These are phyloP conservation scores for Macaria liturata DNA, from an alignment of 2,888 invertebrate genomes.

Conservation along the genomic window DNA sequence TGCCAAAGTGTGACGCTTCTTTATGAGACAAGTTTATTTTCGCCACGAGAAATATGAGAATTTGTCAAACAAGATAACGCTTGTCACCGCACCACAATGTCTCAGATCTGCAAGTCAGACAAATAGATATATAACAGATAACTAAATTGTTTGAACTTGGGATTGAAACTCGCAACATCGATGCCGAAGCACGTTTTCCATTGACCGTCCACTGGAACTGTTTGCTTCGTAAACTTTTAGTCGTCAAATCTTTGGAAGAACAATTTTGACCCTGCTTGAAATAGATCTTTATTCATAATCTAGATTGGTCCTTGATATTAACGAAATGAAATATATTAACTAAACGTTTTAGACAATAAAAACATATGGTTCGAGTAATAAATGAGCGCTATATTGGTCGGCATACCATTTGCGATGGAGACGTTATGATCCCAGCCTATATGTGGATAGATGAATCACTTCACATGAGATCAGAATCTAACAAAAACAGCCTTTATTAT, in stretches of 20 bases:
- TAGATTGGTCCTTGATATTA: too few species aligned
- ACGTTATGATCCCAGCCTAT: constrained; percentile 43
- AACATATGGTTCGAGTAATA: constrained; percentile 34
- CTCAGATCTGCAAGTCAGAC: constrained; percentile 9
- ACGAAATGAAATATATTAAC: too few species aligned
- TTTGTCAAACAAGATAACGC: constrained; percentile 27
- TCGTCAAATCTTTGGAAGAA: constrained; percentile 1
- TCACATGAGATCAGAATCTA: constrained; percentile 60
- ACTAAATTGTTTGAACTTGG: constrained; percentile 18
- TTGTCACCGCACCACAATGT: constrained; percentile 19
- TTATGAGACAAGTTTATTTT: constrained; percentile 46
- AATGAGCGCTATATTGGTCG: constrained; percentile 11
- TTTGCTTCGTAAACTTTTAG: not conserved
- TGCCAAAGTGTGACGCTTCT: constrained; percentile 59
- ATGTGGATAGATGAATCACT: constrained; percentile 62
- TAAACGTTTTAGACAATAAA: not conserved
- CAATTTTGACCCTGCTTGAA: constrained; percentile 5
- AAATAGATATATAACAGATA: constrained; percentile 19
- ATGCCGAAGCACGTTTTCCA: constrained; percentile 16
- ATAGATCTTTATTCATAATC: too few species aligned
- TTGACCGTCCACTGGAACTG: constrained; percentile 4
- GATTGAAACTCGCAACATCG: constrained; percentile 13
- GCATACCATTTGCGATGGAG: constrained; percentile 42
- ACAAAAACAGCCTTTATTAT: constrained; percentile 23
- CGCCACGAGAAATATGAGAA: constrained; percentile 35